Evolutionary conservation across 2,888 invertebrate species (phyloP).

Genomic region (Troilus luridus): DNA sequence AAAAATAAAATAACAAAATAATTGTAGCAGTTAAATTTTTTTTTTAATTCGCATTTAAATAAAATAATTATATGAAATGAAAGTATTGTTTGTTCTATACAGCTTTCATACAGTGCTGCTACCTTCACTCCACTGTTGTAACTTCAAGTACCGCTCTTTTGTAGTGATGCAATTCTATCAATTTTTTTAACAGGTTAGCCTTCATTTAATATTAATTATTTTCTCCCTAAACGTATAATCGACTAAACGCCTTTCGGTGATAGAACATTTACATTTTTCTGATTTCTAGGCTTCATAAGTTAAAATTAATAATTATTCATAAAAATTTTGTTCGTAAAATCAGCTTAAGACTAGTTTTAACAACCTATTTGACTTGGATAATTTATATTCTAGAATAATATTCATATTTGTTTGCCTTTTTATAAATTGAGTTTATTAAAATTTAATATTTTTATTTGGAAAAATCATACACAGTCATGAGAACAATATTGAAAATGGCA

Average conservation of each 20-base stretch:
- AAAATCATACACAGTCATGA: no score
- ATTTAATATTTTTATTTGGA: no score
- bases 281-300: background rate
- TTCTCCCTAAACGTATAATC: background rate
- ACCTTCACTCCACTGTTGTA: background rate
- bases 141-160: background rate
- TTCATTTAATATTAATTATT: background rate
- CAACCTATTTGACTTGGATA: background rate
- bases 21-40: background rate
- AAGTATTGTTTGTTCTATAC: background rate
- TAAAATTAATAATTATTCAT: background rate
- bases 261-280: background rate
- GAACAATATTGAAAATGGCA: no score
- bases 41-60: background rate
- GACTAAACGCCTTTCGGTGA: background rate
- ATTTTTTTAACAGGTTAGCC: constrained; percentile 25
- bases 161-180: constrained; percentile 5
- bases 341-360: background rate
- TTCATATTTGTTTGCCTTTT: no score
- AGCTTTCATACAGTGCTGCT: background rate
- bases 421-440: no score
- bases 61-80: background rate
- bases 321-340: background rate
- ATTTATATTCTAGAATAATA: background rate
- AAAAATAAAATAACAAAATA: background rate